Percentiles rank a stretch among this genome's conserved stretches.
Evolutionary conservation across 2,888 invertebrate species (phyloP).

Genomic region (Lamellibrachia satsuma): DNA sequence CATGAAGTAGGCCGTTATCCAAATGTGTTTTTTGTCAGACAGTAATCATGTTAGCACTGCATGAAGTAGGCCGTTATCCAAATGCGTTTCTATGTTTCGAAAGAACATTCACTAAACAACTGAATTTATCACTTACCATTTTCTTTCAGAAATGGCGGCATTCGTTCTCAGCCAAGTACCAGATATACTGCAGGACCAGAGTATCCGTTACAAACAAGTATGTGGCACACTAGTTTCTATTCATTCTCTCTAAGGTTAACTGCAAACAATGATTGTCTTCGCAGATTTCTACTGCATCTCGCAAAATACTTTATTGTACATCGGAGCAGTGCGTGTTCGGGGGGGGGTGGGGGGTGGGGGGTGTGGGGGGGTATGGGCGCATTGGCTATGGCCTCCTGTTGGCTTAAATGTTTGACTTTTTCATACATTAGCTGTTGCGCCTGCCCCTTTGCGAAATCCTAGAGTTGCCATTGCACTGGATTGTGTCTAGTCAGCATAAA

Average conservation of each 20-base stretch:
- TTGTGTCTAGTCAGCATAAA: no score
- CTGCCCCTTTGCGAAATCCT: no score
- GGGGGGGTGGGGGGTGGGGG: no score
- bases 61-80: no score
- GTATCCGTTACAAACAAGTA: background rate
- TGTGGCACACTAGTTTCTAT: background rate
- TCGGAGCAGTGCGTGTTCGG: background rate
- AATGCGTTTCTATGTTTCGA: background rate
- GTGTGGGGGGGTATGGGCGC: background rate
- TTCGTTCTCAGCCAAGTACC: constrained; percentile 33
- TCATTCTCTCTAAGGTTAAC: background rate
- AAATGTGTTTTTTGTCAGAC: background rate
- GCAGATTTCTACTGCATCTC: background rate
- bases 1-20: background rate
- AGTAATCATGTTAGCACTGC: no score
- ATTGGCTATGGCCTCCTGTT: no score
- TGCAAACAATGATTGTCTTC: background rate
- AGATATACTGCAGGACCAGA: constrained; percentile 26
- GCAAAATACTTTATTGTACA: no score
- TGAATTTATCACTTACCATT: background rate
- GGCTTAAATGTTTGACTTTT: background rate
- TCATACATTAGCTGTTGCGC: background rate
- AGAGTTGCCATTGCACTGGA: no score
- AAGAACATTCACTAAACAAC: background rate
- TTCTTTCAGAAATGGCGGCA: constrained; percentile 35